Evolutionary conservation across 2,113 vertebrate genomes (phyloP), one percentile per base, ranked within the genome.

Genomic region (Odontophorus gujanensis): DNA sequence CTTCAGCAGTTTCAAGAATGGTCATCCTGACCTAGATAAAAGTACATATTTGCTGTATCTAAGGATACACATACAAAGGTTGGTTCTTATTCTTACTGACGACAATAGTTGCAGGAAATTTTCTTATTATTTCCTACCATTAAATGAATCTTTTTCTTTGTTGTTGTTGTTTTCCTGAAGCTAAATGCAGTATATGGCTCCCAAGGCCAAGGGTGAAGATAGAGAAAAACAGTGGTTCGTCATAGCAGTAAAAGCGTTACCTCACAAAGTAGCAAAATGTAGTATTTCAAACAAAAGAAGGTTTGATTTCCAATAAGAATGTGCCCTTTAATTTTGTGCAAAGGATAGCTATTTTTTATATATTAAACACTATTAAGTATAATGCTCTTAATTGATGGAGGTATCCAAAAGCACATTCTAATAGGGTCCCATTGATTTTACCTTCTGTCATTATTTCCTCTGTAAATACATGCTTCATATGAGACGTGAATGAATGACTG

Each of bases 401-500:
- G 63, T 82, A 74, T 15, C 32, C 43, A 63, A 81, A 72, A 83
- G 88, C 85, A 76, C 13, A 38, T 90, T 96, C 92, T 94, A 80
- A 90, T 93, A 90, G 67, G 36, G 63, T 55, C 61, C 91, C 89
- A 86, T 83, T 19, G 50, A 59, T 88, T 84, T 92, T 38, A n/a
- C 76, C 34, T 85, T 71, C 59, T 73, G 81, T 90, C 22, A 76
- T 95, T 93, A 66, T 25, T 97, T 91, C 84, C 53, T 96, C 89
- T 90, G 45, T 77, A 96, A 94, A 89, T 18, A 88, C 58, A 62
- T 85, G 42, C 79, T 93, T 97, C 80, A 69, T 89, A 80, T 86
- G 96, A 97, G 85, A 75, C 90, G 42, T 87, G 92, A 95, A 88
- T 95, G 92, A 85, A 81, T 83, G 85, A 75, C 81, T 89, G n/a